Conservation (phyloP, 2,797 vertebrate species). For the Aldrovandia affinis region DNA sequence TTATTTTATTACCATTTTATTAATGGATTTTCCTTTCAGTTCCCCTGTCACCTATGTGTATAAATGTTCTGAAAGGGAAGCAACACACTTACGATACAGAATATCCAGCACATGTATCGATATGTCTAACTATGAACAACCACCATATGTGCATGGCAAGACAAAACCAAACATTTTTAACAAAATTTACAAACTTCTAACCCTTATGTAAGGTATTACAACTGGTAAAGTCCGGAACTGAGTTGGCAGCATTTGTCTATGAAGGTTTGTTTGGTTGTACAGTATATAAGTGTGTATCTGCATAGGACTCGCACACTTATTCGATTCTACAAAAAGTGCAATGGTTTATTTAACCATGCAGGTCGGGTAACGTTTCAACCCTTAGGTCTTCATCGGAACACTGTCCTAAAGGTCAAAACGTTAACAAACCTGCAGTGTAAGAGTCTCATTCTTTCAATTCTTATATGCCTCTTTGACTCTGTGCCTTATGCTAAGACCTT, state of each 20-base stretch:
- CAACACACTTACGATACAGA: not conserved
- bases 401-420: no score
- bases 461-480: no score
- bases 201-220: not conserved
- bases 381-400: no score
- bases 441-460: no score
- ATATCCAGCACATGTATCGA: not conserved
- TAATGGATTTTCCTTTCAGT: not conserved
- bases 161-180: not conserved
- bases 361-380: no score
- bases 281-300: not conserved
- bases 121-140: not conserved
- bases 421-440: no score
- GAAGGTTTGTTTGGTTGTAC: slow-evolving; percentile 18
- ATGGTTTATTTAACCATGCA: no score
- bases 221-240: not conserved
- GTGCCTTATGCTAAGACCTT: no score
- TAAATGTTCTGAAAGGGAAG: not conserved
- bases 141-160: not conserved
- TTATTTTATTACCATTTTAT: not conserved
- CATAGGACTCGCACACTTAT: no score
- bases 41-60: no score
- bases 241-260: not conserved
- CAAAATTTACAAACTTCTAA: not conserved
- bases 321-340: no score